Conservation (phyloP, 2,797 vertebrate species). For the Numenius phaeopus region DNA sequence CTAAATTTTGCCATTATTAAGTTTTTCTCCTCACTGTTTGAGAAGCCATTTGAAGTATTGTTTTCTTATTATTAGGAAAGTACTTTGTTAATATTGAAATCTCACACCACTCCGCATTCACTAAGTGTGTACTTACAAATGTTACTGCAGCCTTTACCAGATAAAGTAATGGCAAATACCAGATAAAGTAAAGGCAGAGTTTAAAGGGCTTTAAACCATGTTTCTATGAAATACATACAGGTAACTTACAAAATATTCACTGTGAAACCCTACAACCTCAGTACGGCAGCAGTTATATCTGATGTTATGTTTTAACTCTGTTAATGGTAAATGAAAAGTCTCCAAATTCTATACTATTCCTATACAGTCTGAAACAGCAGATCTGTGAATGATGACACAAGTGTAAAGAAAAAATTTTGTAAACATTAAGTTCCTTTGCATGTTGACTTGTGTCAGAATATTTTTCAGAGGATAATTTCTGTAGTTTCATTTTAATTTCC, state of each 20-base stretch:
- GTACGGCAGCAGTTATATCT: neutral
- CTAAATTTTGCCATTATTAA: neutral
- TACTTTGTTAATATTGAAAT: neutral
- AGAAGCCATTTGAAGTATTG: neutral
- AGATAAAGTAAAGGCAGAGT: neutral
- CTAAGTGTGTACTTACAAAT: neutral
- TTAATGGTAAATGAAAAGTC: neutral
- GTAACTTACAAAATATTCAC: neutral
- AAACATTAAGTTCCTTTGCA: neutral
- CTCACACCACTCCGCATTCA: accelerated
- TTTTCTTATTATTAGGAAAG: neutral
- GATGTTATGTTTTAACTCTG: neutral
- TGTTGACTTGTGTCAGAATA: neutral
- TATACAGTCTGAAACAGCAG: neutral
- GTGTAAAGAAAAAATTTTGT: neutral
- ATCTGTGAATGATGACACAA: neutral
- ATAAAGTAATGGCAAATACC: neutral
- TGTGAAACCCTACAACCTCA: neutral
- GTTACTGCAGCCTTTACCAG: neutral
- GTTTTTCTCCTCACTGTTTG: neutral
- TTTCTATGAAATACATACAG: neutral
- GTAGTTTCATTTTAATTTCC: neutral
- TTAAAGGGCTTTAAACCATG: neutral
- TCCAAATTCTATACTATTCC: neutral
- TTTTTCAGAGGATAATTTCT: neutral